phyloP scores from a whole-genome alignment of 2,888 invertebrate species.

The Pyrrhia umbra region DNA sequence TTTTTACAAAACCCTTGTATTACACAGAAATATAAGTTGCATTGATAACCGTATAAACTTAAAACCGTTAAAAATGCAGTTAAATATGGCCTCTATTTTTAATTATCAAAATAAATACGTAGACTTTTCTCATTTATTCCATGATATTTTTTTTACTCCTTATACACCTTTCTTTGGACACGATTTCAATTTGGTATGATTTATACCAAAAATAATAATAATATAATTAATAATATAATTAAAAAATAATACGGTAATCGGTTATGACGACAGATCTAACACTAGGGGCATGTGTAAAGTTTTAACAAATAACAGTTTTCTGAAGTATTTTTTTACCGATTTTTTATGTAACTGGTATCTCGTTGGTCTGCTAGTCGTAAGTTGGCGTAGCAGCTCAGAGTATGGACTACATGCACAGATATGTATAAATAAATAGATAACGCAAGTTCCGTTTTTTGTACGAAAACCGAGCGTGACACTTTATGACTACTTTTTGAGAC shows the following conservation, averaged over 20 bases:
- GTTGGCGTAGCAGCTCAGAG: no score
- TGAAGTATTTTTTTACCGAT: constrained; percentile 59
- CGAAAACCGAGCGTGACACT: no score
- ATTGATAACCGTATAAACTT: constrained; percentile 71
- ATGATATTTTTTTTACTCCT: constrained; percentile 71
- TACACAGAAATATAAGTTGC: constrained; percentile 53
- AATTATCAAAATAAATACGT: constrained; percentile 82
- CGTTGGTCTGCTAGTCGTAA: no score
- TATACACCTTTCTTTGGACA: constrained; percentile 85
- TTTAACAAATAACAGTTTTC: constrained; percentile 60
- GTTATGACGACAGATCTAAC: constrained; percentile 70
- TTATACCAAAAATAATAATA: constrained; percentile 73
- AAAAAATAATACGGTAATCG: constrained; percentile 52
- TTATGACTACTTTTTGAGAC: no score
- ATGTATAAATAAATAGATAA: no score
- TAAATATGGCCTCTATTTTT: constrained; percentile 77
- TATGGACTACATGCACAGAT: no score
- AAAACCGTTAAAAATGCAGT: constrained; percentile 75
- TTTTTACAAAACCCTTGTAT: constrained; percentile 74
- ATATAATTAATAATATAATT: constrained; percentile 59
- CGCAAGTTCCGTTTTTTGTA: no score
- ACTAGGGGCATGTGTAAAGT: constrained; percentile 59
- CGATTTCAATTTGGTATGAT: constrained; percentile 79
- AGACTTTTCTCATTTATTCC: constrained; percentile 66
- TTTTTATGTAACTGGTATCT: no score